These are phyloP conservation scores for Lypha dubia DNA, from an alignment of 2,888 invertebrate genomes.

Conservation along the genomic window DNA sequence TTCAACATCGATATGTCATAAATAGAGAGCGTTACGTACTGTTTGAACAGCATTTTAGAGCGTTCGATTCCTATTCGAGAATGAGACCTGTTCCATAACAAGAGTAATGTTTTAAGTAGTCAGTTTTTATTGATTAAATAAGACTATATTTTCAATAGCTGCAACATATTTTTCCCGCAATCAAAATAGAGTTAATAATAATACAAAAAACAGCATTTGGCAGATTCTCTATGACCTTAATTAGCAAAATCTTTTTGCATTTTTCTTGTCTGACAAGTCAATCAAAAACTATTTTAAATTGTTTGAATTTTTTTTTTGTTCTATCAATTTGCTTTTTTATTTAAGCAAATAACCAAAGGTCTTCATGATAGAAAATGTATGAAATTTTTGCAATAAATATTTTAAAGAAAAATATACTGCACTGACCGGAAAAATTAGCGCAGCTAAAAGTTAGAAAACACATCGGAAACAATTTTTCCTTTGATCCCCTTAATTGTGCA, in stretches of 20 bases:
- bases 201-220: background rate
- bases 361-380: background rate
- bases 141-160: background rate
- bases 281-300: slow-evolving; percentile 40
- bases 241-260: slow-evolving; percentile 38
- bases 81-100: no score
- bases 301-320: background rate
- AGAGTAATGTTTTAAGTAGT: no score
- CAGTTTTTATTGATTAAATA: no score
- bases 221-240: slow-evolving; percentile 26
- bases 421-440: no score
- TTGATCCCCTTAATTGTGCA: no score
- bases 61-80: no score
- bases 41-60: no score
- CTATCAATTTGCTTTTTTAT: background rate
- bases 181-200: background rate
- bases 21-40: no score
- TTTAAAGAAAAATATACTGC: background rate
- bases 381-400: background rate
- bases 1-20: no score
- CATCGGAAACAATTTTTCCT: no score
- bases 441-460: no score
- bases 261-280: slow-evolving; percentile 36
- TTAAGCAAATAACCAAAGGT: background rate
- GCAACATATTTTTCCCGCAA: background rate